Evolutionary conservation across 2,113 vertebrate genomes (phyloP), one percentile per base, ranked within the genome.

Genomic region (Gallinago undulata): DNA sequence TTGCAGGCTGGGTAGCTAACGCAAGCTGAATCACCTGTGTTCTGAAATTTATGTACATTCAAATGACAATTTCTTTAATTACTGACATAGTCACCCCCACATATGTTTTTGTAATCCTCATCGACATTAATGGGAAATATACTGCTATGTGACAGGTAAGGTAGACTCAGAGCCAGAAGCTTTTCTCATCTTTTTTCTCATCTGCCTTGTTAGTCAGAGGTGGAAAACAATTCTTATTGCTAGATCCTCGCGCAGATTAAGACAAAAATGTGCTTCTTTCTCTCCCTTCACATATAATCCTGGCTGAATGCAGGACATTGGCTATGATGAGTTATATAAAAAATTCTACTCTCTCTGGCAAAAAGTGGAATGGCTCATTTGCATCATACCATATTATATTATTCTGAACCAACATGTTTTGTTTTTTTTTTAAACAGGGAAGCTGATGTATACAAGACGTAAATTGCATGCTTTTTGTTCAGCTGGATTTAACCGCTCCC

Each of bases 41-140:
- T 90, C 68, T 88, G 68, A 93, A 93, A 93, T 77, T 62, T 77
- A 88, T 63, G 68, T 67, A 19, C n/a, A 80, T 67, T 37, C 55
- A 86, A 85, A 93, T 63, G 47, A 9, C 63, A 90, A 50, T 91
- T 91, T 94, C 50, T 91, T 94, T 87, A 23, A 43, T 80, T 80
- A 59, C 28, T 90, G 78, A 43, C 56, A 66, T 13, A 76, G 66
- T 79, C 31, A 51, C 28, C 41, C 10, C 21, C 31, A 59, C 11
- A 3, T 59, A 66, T 15, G 37, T 88, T 91, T 90, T 62, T 86
- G 33, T 68, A 91, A 78, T 92, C 51, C 47, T 84, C 2, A 2
- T 19, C 76, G 37, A 77, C n/a, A 16, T 77, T 93, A 88, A 80
- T 51, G 43, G n/a, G 28, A 90, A 94, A 75, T 84, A 69, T 16